Evolutionary conservation across 2,113 vertebrate species (phyloP).

Genomic region (human (Homo sapiens)): GRCh38 chr3:58992001-58992500

Average conservation of each 20-base stretch:
- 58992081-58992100: background rate
- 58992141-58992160: background rate
- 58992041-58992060: background rate
- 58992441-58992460: background rate
- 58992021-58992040: background rate
- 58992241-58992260: background rate
- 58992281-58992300: slow-evolving; percentile 2
- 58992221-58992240: background rate
- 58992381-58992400: background rate
- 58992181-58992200: background rate
- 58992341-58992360: background rate
- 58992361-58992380: background rate
- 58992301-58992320: background rate
- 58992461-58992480: background rate
- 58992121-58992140: background rate
- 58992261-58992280: background rate
- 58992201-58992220: background rate
- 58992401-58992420: background rate
- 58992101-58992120: background rate
- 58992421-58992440: background rate
- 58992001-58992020: background rate
- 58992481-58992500: background rate
- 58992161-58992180: background rate
- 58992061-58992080: background rate
- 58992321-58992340: background rate